A percentile compares a stretch with the other conserved stretches of the same genome.
These are phyloP conservation scores for Hippoglossus hippoglossus DNA, from an alignment of 2,797 vertebrate species.

Conservation along the genomic window DNA sequence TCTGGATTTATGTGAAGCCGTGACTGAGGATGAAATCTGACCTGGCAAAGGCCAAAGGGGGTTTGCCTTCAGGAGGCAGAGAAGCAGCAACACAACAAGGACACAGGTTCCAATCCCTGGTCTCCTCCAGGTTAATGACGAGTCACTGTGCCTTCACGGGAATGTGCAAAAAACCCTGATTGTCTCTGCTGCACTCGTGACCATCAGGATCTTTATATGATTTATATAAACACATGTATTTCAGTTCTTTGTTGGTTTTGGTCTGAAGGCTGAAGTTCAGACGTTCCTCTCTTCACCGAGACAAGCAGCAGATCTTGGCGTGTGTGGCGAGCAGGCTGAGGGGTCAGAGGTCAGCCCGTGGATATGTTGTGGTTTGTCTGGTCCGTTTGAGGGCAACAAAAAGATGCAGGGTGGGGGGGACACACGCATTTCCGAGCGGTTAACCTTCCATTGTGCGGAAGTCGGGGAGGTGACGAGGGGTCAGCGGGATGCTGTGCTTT, in stretches of 20 bases:
- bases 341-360: constrained; percentile 61
- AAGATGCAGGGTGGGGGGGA: constrained; percentile 13
- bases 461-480: constrained; percentile 45
- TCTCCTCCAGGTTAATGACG: too few relatives aligned
- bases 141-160: too few relatives aligned
- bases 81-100: not conserved
- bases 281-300: constrained; percentile 6
- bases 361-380: constrained; percentile 64
- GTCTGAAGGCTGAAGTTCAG: constrained; percentile 2
- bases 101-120: too few relatives aligned
- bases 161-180: not conserved
- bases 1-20: not conserved
- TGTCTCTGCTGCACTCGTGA: not conserved
- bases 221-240: too few relatives aligned
- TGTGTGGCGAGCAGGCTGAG: constrained; percentile 40
- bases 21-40: not conserved
- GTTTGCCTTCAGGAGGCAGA: not conserved
- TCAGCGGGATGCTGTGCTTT: constrained; percentile 54
- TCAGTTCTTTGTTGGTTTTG: too few relatives aligned
- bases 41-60: not conserved
- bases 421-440: constrained; percentile 54
- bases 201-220: not conserved
- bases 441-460: constrained; percentile 69
- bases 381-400: constrained; percentile 54
- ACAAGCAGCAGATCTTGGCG: not conserved